These are phyloP conservation scores for Perodicticus potto DNA, from an alignment of 2,797 vertebrate genomes.

Conservation along the genomic window DNA sequence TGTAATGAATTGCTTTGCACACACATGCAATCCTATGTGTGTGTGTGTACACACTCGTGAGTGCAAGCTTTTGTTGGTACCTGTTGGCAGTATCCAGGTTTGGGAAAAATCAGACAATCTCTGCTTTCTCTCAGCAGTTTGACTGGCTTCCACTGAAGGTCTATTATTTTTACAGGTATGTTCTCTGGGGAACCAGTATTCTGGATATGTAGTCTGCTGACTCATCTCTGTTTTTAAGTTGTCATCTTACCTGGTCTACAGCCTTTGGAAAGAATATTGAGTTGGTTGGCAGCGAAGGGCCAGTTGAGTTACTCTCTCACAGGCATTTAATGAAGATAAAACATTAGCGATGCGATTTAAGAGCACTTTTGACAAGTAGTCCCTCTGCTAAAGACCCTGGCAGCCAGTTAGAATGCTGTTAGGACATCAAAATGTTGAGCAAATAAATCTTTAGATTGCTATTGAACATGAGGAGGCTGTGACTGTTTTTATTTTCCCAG, in stretches of 20 bases:
- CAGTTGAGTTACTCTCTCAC: slow-evolving; percentile 78
- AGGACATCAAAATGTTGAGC: slow-evolving; percentile 43
- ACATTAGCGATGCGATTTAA: slow-evolving; percentile 81
- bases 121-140: background rate
- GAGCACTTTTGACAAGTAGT: slow-evolving; percentile 77
- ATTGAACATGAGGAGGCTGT: slow-evolving; percentile 33
- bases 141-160: background rate
- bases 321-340: slow-evolving; percentile 83
- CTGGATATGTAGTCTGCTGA: background rate
- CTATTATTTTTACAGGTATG: slow-evolving; percentile 48
- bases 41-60: background rate
- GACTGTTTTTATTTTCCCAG: slow-evolving; percentile 60
- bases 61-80: background rate
- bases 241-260: slow-evolving; percentile 62
- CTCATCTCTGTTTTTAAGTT: slow-evolving; percentile 55
- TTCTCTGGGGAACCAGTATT: slow-evolving; percentile 45
- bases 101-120: background rate
- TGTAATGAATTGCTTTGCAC: background rate
- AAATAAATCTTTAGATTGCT: slow-evolving; percentile 70
- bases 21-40: accelerated
- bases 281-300: slow-evolving; percentile 79
- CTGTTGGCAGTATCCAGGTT: background rate
- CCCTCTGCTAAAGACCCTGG: slow-evolving; percentile 72
- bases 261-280: slow-evolving; percentile 67
- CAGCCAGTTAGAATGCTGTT: slow-evolving; percentile 60